Conservation (phyloP, 92 coral and sea anemone species). For the Phenganax marumi region DNA sequence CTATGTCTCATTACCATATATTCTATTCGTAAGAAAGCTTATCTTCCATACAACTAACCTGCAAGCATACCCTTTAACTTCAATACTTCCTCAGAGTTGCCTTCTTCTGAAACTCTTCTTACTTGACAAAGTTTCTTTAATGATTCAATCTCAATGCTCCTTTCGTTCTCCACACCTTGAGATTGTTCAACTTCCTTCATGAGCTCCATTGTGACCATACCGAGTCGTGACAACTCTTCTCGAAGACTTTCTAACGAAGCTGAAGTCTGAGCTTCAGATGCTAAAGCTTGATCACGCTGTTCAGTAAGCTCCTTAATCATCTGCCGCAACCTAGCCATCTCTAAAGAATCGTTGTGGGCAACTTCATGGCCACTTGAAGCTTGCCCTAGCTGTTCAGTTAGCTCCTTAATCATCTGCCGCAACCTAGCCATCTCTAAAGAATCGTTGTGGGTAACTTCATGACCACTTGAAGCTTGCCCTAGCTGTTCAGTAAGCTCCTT, state of each 20-base stretch:
- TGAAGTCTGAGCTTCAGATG: slow-evolving; percentile 63
- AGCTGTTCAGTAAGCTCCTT: slow-evolving; percentile 49
- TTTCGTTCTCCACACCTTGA: slow-evolving; percentile 79
- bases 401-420: slow-evolving; percentile 48
- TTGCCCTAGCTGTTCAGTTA: slow-evolving; percentile 34
- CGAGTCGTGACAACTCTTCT: slow-evolving; percentile 69
- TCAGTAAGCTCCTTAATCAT: slow-evolving; percentile 44
- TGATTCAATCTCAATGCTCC: slow-evolving; percentile 81
- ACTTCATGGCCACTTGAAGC: slow-evolving; percentile 29
- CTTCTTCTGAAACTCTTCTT: slow-evolving; percentile 61
- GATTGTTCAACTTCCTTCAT: slow-evolving; percentile 95
- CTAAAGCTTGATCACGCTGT: slow-evolving; percentile 44
- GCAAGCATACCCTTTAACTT: slow-evolving; percentile 76
- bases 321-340: not conserved
- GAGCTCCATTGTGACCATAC: slow-evolving; percentile 77
- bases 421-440: slow-evolving; percentile 28
- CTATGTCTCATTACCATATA: not conserved
- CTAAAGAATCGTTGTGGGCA: slow-evolving; percentile 22
- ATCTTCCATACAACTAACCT: slow-evolving; percentile 52
- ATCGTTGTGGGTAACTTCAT: too few species aligned
- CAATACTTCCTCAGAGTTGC: slow-evolving; percentile 67
- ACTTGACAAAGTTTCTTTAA: slow-evolving; percentile 75
- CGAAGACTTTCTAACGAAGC: slow-evolving; percentile 71
- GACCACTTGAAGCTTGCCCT: slow-evolving; percentile 18
- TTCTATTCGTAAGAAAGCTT: too few species aligned